Percentiles rank a stretch among this genome's conserved stretches.
These are phyloP conservation scores for Takifugu ocellatus DNA, from an alignment of 2,797 vertebrate genomes.

Conservation along the genomic window DNA sequence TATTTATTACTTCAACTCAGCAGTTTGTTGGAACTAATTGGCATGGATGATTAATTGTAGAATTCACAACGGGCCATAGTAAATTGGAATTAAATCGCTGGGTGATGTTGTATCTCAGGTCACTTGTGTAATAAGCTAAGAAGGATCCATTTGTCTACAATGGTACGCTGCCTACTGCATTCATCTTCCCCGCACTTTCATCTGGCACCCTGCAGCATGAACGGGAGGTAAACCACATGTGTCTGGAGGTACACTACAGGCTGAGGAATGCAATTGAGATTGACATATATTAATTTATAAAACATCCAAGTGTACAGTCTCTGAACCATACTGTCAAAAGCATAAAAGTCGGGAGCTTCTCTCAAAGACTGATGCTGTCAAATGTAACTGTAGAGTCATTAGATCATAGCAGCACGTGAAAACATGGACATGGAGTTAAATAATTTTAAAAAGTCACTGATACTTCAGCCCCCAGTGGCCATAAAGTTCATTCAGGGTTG, in stretches of 20 bases:
- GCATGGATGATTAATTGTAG: slow-evolving; percentile 55
- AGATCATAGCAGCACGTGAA: too few species aligned
- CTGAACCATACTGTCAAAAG: too few species aligned
- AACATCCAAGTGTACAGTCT: too few species aligned
- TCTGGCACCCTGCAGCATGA: slow-evolving; percentile 3
- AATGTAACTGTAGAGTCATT: too few species aligned
- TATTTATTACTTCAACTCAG: slow-evolving; percentile 46
- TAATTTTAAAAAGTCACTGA: too few species aligned
- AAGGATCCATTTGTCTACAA: slow-evolving; percentile 41
- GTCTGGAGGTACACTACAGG: slow-evolving; percentile 23
- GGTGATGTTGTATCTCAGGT: slow-evolving; percentile 58
- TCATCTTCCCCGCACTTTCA: slow-evolving; percentile 13
- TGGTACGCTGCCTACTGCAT: slow-evolving; percentile 15
- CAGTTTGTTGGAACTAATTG: slow-evolving; percentile 57
- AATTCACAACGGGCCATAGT: slow-evolving; percentile 46
- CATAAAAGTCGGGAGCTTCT: too few species aligned
- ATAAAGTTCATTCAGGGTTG: too few species aligned
- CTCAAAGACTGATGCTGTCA: too few species aligned
- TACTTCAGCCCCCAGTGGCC: too few species aligned
- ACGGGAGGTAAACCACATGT: slow-evolving; percentile 7
- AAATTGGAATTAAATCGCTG: slow-evolving; percentile 57
- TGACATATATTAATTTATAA: too few species aligned
- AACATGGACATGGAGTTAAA: too few species aligned
- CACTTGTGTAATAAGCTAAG: slow-evolving; percentile 50
- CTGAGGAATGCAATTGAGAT: not conserved